phyloP scores from a whole-genome alignment of 2,113 vertebrate species.

The Etheostoma cragini region DNA sequence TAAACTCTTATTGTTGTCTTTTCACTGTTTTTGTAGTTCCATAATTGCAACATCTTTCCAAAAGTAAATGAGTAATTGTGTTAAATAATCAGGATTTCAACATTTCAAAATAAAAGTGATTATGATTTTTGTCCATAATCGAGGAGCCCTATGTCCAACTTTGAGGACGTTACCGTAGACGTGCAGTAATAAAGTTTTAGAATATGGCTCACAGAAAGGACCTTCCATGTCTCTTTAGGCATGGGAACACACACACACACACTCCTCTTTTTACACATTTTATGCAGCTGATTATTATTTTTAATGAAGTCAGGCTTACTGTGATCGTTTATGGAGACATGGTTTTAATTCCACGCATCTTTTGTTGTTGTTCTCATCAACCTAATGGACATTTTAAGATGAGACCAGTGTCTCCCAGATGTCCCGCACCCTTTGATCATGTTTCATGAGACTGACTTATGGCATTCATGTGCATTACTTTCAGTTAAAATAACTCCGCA shows the following conservation, averaged over 20 bases:
- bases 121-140: too few species aligned
- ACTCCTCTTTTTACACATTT: conserved; percentile 43
- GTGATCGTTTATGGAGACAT: conserved; percentile 2
- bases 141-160: neutral
- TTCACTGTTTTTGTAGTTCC: too few species aligned
- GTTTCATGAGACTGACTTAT: neutral
- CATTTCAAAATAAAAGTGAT: too few species aligned
- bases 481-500: conserved; percentile 7
- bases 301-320: conserved; percentile 13
- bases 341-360: conserved; percentile 21
- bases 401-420: conserved; percentile 6
- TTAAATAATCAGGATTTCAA: too few species aligned
- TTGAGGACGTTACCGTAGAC: conserved; percentile 14
- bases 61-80: too few species aligned
- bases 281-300: conserved; percentile 3
- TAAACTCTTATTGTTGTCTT: too few species aligned
- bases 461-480: neutral
- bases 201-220: conserved; percentile 16
- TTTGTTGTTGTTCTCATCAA: conserved; percentile 25
- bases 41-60: too few species aligned
- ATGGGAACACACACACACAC: neutral
- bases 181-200: conserved; percentile 2
- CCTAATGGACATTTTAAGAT: conserved; percentile 6
- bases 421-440: conserved; percentile 1
- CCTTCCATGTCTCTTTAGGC: conserved; percentile 18